Base-by-base conservation (phyloP, 92 coral and sea anemone species). In the Nematostella vectensis region DNA sequence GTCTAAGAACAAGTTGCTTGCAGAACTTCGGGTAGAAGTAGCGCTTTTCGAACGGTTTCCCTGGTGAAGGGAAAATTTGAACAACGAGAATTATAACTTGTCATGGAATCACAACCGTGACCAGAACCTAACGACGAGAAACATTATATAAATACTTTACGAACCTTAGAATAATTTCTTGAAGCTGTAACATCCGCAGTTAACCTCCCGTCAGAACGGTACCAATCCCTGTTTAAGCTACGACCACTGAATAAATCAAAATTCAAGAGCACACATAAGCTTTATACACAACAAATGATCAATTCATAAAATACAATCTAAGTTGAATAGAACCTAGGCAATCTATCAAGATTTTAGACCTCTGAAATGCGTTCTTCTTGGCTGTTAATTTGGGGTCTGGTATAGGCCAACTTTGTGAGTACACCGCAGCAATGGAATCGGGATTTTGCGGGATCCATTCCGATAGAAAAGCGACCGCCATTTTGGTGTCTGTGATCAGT, bases 401-500 rank as follows among this genome's bases (percentile, higher is more conserved):
- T 37, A 80, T 71, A 22, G 85, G 88, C 94, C 94, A 85, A 42
- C 70, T 69, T 40, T 85, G 94, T 2, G 94, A 61, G 53, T 85
- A 85, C 0, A 85, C 75, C 1, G 94, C 73, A 18, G 64, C 55
- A 11, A 79, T 31, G 42, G 86, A 70, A 33, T 57, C 47, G 15
- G 40, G 8, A 33, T 15, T 33, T 33, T 33, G 40, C 15, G 40
- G 15, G 15, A 6, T 33, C 6, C 6, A 33, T 6, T 33, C 15
- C 40, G 48, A 48, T 24, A 37, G 54, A n/a, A 64, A 54, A 28
- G 67, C 71, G 1, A 63, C 73, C 37, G 78, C 80, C 88, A 79
- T 85, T 62, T 69, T 62, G 44, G 58, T 42, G 59, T 61, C 61
- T 31, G 52, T 24, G n/a, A 59, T 52, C 44, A 23, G 27, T 54